Conservation (phyloP, 1,140 invertebrate species). For the Chlorops oryzae region DNA sequence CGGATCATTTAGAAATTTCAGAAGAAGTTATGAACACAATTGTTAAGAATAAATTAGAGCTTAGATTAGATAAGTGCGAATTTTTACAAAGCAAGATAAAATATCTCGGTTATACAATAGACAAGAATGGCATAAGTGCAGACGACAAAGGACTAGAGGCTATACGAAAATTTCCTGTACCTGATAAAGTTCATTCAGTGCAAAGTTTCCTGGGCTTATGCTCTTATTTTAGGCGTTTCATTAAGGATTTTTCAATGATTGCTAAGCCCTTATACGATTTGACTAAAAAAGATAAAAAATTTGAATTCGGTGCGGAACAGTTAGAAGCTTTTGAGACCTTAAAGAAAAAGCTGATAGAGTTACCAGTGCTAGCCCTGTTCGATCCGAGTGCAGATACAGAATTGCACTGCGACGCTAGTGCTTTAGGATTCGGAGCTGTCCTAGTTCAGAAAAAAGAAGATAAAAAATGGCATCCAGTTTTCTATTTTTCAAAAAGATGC, state of each 20-base stretch:
- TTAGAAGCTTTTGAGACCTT: conserved; percentile 14
- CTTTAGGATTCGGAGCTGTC: conserved; percentile 25
- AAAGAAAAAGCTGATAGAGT: conserved; percentile 6
- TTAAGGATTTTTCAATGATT: conserved; percentile 20
- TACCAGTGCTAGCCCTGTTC: conserved; percentile 17
- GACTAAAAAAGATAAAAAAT: conserved; percentile 15
- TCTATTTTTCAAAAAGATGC: conserved; percentile 44
- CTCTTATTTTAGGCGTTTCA: too few species aligned
- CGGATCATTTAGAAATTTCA: conserved; percentile 13
- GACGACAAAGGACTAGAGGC: conserved; percentile 24
- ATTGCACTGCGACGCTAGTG: conserved; percentile 29
- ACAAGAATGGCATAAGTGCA: conserved; percentile 24
- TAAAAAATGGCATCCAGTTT: too few species aligned
- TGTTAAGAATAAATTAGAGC: conserved; percentile 12
- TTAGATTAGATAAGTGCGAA: conserved; percentile 19
- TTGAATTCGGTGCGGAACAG: conserved; percentile 12
- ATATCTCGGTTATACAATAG: conserved; percentile 24
- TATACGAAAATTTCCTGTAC: conserved; percentile 11
- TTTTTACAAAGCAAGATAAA: conserved; percentile 15
- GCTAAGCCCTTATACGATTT: conserved; percentile 23
- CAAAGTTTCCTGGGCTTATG: conserved; percentile 23
- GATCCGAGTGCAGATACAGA: conserved; percentile 15
- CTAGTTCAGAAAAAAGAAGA: conserved; percentile 31
- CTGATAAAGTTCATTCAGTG: conserved; percentile 15
- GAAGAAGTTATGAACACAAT: conserved; percentile 10